Conservation (phyloP, 2,113 vertebrate genomes). For the Agelaius tricolor region DNA sequence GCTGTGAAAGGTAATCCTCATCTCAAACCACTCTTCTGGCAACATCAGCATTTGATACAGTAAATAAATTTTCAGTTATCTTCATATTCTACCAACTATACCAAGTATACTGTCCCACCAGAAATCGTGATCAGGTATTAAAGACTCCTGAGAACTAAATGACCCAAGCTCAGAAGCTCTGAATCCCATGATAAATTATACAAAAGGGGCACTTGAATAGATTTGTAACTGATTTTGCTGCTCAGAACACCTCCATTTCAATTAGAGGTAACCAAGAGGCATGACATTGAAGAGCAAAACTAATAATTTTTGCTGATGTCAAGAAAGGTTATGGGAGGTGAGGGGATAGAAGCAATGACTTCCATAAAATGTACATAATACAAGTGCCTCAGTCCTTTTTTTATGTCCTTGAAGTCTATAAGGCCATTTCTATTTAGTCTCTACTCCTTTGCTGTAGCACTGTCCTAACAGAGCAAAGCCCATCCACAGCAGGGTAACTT, state of each 20-base stretch:
- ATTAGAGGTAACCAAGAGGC: conserved; percentile 73
- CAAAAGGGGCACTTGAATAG: conserved; percentile 71
- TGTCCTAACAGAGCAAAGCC: not conserved
- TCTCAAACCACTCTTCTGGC: conserved; percentile 69
- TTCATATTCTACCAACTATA: conserved; percentile 69
- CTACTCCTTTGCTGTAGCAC: fast-evolving
- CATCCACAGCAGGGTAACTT: fast-evolving
- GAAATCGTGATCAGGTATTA: conserved; percentile 72
- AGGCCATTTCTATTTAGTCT: not conserved
- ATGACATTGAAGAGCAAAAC: conserved; percentile 63
- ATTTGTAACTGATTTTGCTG: conserved; percentile 73
- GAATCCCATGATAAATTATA: conserved; percentile 76
- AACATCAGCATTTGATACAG: conserved; percentile 77
- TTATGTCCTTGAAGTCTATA: not conserved
- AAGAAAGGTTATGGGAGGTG: conserved; percentile 59
- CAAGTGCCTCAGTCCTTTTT: not conserved
- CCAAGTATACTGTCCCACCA: conserved; percentile 70
- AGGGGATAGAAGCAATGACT: conserved; percentile 34
- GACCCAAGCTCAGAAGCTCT: conserved; percentile 72
- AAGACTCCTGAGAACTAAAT: conserved; percentile 69
- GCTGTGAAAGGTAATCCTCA: conserved; percentile 74
- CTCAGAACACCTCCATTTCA: conserved; percentile 71
- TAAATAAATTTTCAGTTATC: conserved; percentile 79
- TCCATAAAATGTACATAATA: not conserved
- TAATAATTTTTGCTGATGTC: conserved; percentile 70